phyloP scores from a whole-genome alignment of 2,797 vertebrate genomes.

The Distichodus sexfasciatus region DNA sequence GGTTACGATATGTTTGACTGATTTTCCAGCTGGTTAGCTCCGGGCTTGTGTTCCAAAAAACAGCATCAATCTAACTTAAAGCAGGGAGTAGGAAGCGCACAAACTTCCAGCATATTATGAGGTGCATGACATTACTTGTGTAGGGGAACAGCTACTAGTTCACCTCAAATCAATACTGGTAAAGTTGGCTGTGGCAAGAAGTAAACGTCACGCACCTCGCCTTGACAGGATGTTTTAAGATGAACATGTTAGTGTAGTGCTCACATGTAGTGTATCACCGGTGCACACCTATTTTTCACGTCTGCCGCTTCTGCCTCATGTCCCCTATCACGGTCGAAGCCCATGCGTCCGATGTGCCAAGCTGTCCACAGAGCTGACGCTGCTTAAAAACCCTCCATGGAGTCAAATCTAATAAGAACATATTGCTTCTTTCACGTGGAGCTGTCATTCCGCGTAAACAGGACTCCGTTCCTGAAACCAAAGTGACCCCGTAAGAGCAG shows the following conservation, averaged over 20 bases:
- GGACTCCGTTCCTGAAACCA: not conserved
- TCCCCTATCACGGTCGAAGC: not conserved
- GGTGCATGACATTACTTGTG: not conserved
- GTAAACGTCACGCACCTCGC: too few species aligned
- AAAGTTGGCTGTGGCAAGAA: too few species aligned
- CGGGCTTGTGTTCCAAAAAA: slow-evolving; percentile 4
- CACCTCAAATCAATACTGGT: too few species aligned
- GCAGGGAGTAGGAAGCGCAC: not conserved
- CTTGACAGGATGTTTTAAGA: too few species aligned
- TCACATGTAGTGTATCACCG: too few species aligned
- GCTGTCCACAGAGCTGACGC: not conserved
- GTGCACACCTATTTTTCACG: too few species aligned
- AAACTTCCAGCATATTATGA: not conserved
- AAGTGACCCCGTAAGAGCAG: not conserved
- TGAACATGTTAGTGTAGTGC: too few species aligned
- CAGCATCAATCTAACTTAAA: slow-evolving; percentile 13
- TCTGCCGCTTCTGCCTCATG: not conserved
- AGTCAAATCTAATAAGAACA: slow-evolving; percentile 25
- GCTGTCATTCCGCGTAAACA: slow-evolving; percentile 12
- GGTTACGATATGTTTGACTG: slow-evolving; percentile 9
- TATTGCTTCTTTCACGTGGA: slow-evolving; percentile 12
- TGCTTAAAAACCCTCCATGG: slow-evolving; percentile 9
- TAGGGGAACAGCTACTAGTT: too few species aligned
- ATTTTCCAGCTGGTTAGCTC: slow-evolving; percentile 14
- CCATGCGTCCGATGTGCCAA: not conserved